Conservation (phyloP, 2,113 vertebrate species). For the Seriola quinqueradiata region DNA sequence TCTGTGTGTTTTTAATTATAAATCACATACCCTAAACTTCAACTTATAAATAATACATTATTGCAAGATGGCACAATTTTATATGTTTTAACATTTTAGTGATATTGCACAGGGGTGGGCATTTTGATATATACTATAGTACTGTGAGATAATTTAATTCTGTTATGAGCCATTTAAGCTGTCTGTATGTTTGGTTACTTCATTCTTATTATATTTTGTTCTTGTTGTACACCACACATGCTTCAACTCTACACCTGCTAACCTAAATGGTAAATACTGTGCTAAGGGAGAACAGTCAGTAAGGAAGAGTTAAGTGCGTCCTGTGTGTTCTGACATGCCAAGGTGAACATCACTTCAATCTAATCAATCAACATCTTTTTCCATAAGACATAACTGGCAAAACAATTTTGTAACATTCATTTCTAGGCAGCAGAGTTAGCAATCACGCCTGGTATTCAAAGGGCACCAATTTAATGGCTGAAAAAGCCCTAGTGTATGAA, state of each 20-base stretch:
- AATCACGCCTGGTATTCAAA: background rate
- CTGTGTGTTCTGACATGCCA: background rate
- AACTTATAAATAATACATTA: background rate
- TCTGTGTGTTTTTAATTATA: background rate
- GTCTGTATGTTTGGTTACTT: background rate
- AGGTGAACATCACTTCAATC: background rate
- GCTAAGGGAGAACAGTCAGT: background rate
- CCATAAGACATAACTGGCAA: background rate
- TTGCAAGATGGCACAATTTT: background rate
- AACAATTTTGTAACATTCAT: background rate
- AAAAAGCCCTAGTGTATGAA: background rate
- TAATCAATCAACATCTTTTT: background rate
- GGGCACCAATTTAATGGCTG: background rate
- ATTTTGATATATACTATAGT: background rate
- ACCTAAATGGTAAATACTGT: background rate
- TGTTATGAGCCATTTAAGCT: constrained; percentile 1
- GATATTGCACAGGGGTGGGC: background rate
- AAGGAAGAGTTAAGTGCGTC: background rate
- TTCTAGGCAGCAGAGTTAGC: background rate
- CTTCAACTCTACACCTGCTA: background rate
- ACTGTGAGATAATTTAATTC: background rate
- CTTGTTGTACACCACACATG: background rate
- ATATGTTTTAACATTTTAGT: background rate
- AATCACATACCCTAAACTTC: background rate
- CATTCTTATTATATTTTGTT: background rate